Conservation (phyloP, 2,888 invertebrate species). For the Dynastes hyllus region DNA sequence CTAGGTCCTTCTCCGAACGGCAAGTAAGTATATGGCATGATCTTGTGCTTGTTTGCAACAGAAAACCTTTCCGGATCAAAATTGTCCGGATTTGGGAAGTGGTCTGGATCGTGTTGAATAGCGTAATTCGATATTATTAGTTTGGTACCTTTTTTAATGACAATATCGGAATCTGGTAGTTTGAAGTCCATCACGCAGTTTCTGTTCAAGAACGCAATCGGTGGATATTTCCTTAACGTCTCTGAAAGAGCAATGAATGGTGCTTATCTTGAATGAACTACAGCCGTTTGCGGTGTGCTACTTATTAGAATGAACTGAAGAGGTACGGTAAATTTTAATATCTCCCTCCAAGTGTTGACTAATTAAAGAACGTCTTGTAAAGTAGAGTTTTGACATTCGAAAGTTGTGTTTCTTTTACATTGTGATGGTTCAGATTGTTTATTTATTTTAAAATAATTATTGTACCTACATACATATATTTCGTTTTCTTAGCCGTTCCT, state of each 20-base stretch:
- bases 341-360: no score
- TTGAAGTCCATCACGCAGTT: constrained; percentile 8
- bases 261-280: no score
- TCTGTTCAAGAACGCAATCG: constrained; percentile 8
- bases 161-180: constrained; percentile 8
- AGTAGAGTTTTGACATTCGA: no score
- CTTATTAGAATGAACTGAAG: no score
- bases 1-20: constrained; percentile 22
- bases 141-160: background rate
- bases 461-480: no score
- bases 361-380: no score
- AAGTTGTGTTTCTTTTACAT: no score
- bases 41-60: background rate
- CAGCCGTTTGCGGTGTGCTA: no score
- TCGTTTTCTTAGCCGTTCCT: no score
- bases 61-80: constrained; percentile 34
- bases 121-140: constrained; percentile 1
- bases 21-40: background rate
- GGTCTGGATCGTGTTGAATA: constrained; percentile 17
- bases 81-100: constrained; percentile 28
- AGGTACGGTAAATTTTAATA: no score
- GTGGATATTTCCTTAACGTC: constrained; percentile 13
- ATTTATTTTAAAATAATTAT: no score
- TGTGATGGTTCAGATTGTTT: no score
- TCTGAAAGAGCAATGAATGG: constrained; percentile 19